These are phyloP conservation scores for Nannoperca obscura DNA, from an alignment of 2,797 vertebrate species.

Conservation along the genomic window DNA sequence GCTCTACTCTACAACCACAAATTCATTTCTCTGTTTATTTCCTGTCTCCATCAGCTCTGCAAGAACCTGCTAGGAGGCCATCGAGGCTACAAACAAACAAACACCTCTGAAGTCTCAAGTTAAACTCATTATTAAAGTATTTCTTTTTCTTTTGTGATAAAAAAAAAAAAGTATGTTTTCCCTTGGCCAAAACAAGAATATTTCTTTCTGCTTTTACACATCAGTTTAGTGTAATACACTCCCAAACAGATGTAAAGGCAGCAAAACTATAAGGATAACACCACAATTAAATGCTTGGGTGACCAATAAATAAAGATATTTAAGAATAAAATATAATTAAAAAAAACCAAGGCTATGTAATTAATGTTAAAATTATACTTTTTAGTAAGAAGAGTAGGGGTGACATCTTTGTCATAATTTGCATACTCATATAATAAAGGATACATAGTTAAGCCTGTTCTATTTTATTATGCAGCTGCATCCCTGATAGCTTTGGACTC, in stretches of 20 bases:
- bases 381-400: constrained; percentile 68
- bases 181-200: constrained; percentile 14
- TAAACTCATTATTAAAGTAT: constrained; percentile 16
- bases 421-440: constrained; percentile 58
- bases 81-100: constrained; percentile 23
- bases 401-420: constrained; percentile 59
- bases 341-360: constrained; percentile 68
- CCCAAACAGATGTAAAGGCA: constrained; percentile 56
- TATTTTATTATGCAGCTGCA: constrained; percentile 66
- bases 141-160: constrained; percentile 22
- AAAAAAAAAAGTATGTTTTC: not conserved
- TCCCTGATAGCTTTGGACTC: constrained; percentile 81
- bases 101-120: constrained; percentile 30
- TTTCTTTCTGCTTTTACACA: constrained; percentile 43
- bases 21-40: constrained; percentile 37
- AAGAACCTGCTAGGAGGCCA: constrained; percentile 12
- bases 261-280: constrained; percentile 66
- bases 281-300: constrained; percentile 67
- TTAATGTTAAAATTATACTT: constrained; percentile 68
- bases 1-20: constrained; percentile 41
- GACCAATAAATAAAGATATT: constrained; percentile 81
- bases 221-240: constrained; percentile 32
- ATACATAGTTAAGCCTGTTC: constrained; percentile 60
- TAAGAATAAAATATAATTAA: constrained; percentile 46
- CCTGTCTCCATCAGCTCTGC: constrained; percentile 33